Conservation (phyloP, 23 tunicate genomes). For the Clavelina lepadiformis region DNA sequence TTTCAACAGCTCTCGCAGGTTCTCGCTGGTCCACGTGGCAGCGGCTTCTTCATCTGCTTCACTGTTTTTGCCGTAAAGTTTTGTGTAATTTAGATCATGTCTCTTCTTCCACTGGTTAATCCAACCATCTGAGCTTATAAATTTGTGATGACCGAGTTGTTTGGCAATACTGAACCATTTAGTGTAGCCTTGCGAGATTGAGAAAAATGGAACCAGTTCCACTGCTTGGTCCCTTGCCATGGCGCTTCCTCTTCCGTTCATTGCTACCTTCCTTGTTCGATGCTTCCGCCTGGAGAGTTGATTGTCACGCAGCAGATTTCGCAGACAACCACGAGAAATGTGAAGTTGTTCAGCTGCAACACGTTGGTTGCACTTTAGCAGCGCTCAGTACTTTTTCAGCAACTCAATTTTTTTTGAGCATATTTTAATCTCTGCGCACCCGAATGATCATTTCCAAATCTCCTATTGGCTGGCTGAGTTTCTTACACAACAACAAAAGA, state of each 20-base stretch:
- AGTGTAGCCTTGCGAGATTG: conserved; percentile 5
- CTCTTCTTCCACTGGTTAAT: conserved; percentile 20
- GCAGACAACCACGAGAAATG: conserved; percentile 15
- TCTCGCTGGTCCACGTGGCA: conserved; percentile 14
- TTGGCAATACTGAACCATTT: conserved; percentile 15
- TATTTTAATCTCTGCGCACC: no score
- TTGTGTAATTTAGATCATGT: conserved; percentile 10
- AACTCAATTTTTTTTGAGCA: no score
- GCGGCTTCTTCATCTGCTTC: conserved; percentile 22
- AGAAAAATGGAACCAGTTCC: conserved; percentile 12
- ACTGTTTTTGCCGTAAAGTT: conserved; percentile 16
- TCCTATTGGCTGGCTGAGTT: conserved; percentile 1
- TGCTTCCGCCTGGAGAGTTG: conserved; percentile 1
- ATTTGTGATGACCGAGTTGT: conserved; percentile 28
- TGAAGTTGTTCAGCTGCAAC: conserved; percentile 12
- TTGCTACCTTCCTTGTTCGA: conserved; percentile 12
- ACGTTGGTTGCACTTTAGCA: conserved; percentile 16
- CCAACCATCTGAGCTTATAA: conserved; percentile 16
- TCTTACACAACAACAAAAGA: conserved; percentile 15
- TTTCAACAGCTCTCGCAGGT: conserved; percentile 16
- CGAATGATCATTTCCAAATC: no score
- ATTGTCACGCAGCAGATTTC: conserved; percentile 7
- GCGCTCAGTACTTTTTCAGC: not conserved
- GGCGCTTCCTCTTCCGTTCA: conserved; percentile 14
- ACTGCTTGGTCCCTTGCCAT: conserved; percentile 8